Evolutionary conservation across 1,140 invertebrate genomes (phyloP), one percentile per base, ranked within the genome.

Genomic region (Leptonema lineaticorne): DNA sequence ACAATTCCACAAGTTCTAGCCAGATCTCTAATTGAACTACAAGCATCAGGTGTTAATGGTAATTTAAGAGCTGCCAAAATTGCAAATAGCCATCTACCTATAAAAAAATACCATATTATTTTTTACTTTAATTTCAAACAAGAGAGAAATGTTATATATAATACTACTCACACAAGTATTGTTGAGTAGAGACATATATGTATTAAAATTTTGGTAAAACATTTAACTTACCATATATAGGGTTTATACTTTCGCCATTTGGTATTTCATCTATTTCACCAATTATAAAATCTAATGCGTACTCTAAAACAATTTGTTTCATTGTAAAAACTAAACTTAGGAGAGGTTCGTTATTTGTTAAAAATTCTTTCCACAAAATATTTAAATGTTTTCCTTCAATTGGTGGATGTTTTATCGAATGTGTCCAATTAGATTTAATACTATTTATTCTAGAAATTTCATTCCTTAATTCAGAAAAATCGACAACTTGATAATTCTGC

Each of bases 1-100:
- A 81, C 74, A 53, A 71, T 46, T 18, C 74, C 70, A 69, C 78
- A 81, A 69, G 68, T 76, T 70, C 76, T 75, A 11, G 78, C 76
- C 33, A 81, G 71, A 58, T 77, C 74, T 50, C 79, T 65, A 14
- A 81, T 66, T 20, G 66, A 69, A 69, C 75, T 73, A 68, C 74
- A 76, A 27, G 71, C 73, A 64, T 77, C 73, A 27, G 78, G 78
- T 63, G 68, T 69, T n/a, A 80, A 66, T 1, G 78, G 79, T 50
- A 74, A 74, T 69, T 78, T 76, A 14, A 80, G 66, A n/a, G 74
- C 68, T n/a, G 74, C 73, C 57, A 81, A 71, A 63, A 80, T 68
- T 30, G 74, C 74, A 74, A 76, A 81, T 1, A 79, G 60, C 79
- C 79, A 80, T 33, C 72, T 57, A 26, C 76, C 77, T 59, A 73